Evolutionary conservation across 2,888 invertebrate species (phyloP), one percentile per base, ranked within the genome.

Genomic region (Tetramorium bicarinatum): DNA sequence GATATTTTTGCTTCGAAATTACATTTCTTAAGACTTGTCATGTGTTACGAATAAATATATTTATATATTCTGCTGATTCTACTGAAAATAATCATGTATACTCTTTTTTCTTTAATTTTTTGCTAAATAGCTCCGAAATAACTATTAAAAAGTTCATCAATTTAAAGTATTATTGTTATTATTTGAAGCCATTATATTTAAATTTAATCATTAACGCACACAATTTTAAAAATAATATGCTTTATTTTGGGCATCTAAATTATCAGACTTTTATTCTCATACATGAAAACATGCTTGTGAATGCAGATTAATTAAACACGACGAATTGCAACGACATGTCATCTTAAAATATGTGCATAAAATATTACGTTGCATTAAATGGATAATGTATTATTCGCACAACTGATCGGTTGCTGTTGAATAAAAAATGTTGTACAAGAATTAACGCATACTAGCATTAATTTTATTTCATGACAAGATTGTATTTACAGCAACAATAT

Each of bases 261-360:
- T 54, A 41, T 34, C 9, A 21, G 34, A 47, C 1, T 47, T 34
- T n/a, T 47, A 47, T 15, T 21, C 11, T 2, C 15, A 11, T 6
- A 9, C n/a, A n/a, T 7, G 6, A 52, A 76, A 38, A 64, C n/a
- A 76, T 13, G 7, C 4, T 21, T 13, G 18, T 21, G 7, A 44
- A 44, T 54, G 21, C 29, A 44, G 15, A 69, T 29, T 54, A 29
- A 54, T 1, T n/a, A 52, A 38, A 76, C 38, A 41, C 15, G 15
- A 56, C 54, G 8, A 67, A 29, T n/a, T 15, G 29, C 29, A 41
- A 29, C 25, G 34, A 77, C n/a, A 21, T 41, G 41, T 15, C 44
- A 29, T 15, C 44, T 41, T 44, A 29, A 77, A 77, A 77, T 77
- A 67, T 61, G 41, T 25, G 41, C 41, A 47, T 29, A 67, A 15